phyloP scores from a whole-genome alignment of 2,113 vertebrate species.

The Ciconia maguari region DNA sequence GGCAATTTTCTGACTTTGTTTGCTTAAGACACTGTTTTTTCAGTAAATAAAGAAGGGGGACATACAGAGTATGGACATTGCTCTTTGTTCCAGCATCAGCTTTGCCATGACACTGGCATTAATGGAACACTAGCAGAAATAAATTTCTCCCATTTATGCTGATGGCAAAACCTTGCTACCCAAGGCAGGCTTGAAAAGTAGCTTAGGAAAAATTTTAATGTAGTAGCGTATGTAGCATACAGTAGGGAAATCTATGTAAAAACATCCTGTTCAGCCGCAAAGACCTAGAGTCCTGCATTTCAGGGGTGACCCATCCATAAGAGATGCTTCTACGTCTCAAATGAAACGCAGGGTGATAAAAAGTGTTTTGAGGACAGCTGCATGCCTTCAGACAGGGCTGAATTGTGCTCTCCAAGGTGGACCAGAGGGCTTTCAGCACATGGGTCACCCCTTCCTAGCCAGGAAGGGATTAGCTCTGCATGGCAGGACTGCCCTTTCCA shows the following conservation, averaged over 20 bases:
- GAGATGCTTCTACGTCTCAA: background rate
- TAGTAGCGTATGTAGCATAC: background rate
- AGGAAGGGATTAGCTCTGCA: background rate
- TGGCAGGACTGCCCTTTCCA: background rate
- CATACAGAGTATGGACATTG: background rate
- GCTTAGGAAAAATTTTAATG: background rate
- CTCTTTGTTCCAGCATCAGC: conserved; percentile 4
- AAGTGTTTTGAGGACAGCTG: background rate
- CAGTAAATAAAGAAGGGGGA: background rate
- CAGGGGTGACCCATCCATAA: background rate
- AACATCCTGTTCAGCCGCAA: background rate
- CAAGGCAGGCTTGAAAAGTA: background rate
- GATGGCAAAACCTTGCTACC: background rate
- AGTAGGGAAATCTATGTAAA: background rate
- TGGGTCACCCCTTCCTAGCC: background rate
- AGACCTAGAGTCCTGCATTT: background rate
- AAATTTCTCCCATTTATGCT: background rate
- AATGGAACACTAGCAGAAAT: background rate
- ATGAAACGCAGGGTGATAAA: background rate
- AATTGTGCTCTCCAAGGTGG: background rate
- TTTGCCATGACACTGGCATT: background rate
- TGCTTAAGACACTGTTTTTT: background rate
- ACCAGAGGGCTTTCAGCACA: background rate
- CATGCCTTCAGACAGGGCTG: background rate
- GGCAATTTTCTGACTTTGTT: conserved; percentile 4